Percentiles rank a stretch among this genome's conserved stretches.
Evolutionary conservation across 2,888 invertebrate species (phyloP).

Genomic region (Drosophila mimetica): DNA sequence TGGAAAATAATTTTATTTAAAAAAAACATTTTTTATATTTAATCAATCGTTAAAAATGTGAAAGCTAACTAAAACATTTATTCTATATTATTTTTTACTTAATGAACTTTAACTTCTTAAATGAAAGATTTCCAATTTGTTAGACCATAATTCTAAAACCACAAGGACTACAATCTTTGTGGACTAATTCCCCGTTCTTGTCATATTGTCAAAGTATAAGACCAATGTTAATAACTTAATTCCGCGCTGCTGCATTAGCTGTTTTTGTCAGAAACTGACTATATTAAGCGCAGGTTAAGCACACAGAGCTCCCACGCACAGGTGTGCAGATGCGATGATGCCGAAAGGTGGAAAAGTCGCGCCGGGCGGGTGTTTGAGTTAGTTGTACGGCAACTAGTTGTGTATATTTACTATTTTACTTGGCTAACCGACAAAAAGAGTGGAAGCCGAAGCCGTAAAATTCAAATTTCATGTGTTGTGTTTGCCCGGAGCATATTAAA

Average conservation of each 20-base stretch:
- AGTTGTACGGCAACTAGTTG: conserved; percentile 38
- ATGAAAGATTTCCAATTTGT: too few species aligned
- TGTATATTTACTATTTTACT: conserved; percentile 36
- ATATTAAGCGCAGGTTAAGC: conserved; percentile 2
- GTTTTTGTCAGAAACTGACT: conserved; percentile 9
- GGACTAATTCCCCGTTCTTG: neutral
- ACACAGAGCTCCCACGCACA: conserved; percentile 2
- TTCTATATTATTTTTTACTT: too few species aligned
- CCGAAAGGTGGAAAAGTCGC: neutral
- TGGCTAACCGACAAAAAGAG: conserved; percentile 30
- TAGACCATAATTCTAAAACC: too few species aligned
- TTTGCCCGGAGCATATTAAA: conserved; percentile 65
- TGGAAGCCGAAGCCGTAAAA: conserved; percentile 53
- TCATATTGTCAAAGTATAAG: neutral
- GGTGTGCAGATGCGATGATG: conserved; percentile 11
- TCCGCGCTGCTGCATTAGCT: neutral
- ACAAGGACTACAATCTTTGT: too few species aligned
- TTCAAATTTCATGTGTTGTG: conserved; percentile 66
- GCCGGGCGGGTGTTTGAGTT: conserved; percentile 27
- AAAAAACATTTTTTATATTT: too few species aligned
- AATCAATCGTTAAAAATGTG: too few species aligned
- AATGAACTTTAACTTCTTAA: too few species aligned
- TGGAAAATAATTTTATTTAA: too few species aligned
- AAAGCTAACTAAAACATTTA: too few species aligned
- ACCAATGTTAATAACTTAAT: conserved; percentile 1